Percentiles rank a stretch among this genome's conserved stretches.
These are phyloP conservation scores for Telmatochromis sp. DNA, from an alignment of 2,113 vertebrate genomes.

Conservation along the genomic window DNA sequence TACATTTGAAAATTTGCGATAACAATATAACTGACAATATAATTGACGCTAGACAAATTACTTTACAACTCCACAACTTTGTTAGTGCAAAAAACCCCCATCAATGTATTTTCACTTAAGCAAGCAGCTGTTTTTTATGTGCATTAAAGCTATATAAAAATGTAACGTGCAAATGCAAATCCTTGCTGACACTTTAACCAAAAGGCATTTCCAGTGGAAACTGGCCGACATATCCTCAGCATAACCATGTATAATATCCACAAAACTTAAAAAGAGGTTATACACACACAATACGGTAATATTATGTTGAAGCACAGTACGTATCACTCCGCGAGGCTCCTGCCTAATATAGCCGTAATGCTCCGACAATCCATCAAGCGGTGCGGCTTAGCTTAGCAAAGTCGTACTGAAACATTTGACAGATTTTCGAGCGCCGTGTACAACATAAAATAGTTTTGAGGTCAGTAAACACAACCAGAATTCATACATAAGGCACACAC, in stretches of 20 bases:
- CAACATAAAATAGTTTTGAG: accelerated
- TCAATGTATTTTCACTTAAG: neutral
- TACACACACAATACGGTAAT: neutral
- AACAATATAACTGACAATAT: accelerated
- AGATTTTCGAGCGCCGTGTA: accelerated
- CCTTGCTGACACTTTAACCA: neutral
- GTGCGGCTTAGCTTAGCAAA: accelerated
- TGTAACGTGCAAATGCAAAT: accelerated
- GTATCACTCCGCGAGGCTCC: neutral
- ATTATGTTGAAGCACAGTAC: neutral
- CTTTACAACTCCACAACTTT: neutral
- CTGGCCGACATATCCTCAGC: accelerated
- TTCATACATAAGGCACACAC: neutral
- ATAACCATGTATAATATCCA: neutral
- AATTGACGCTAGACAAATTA: neutral
- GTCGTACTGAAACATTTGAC: neutral
- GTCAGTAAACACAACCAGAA: neutral
- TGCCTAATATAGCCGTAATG: accelerated
- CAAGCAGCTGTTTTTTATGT: neutral
- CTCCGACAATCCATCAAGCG: neutral
- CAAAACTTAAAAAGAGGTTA: neutral
- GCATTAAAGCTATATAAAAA: neutral
- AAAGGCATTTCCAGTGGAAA: neutral
- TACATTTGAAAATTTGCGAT: neutral
- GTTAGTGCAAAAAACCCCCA: neutral